A percentile compares a stretch with the other conserved stretches of the same genome.
phyloP scores from a whole-genome alignment of 2,888 invertebrate species.

The Oscheius sp. region DNA sequence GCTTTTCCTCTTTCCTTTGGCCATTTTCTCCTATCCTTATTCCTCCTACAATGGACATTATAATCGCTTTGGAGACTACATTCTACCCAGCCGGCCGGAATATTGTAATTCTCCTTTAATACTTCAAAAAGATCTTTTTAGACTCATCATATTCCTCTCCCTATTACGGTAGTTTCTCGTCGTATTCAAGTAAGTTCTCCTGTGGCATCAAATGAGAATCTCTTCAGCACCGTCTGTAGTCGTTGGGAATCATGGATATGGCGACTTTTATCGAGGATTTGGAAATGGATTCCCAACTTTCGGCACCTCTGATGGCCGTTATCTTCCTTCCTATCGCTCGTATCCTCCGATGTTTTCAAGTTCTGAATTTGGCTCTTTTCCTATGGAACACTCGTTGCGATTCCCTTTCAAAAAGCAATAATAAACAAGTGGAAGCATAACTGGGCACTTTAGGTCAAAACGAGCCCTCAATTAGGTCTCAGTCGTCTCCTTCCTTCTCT shows the following conservation, averaged over 20 bases:
- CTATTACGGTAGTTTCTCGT: too few relatives aligned
- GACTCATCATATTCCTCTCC: background rate
- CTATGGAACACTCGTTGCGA: background rate
- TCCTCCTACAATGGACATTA: constrained; percentile 11
- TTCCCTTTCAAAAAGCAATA: constrained; percentile 23
- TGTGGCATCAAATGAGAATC: too few relatives aligned
- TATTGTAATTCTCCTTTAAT: constrained; percentile 22
- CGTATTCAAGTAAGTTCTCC: too few relatives aligned
- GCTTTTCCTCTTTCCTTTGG: background rate
- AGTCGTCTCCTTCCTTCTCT: background rate
- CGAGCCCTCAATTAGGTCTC: background rate
- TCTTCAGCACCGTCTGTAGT: constrained; percentile 9
- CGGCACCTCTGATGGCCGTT: constrained; percentile 10
- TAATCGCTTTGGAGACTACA: constrained; percentile 20
- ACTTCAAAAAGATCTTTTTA: too few relatives aligned
- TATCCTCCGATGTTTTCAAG: background rate
- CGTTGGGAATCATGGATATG: background rate
- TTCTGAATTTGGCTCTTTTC: constrained; percentile 4
- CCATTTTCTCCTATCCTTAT: background rate
- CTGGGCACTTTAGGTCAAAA: background rate
- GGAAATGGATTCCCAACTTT: constrained; percentile 1
- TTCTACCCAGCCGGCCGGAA: constrained; percentile 2
- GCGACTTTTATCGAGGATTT: constrained; percentile 3
- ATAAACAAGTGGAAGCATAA: background rate
- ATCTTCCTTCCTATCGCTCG: background rate